Evolutionary conservation across 30 jellyfish, hydroid and myxozoan genomes (phyloP), one percentile per base, ranked within the genome.

Genomic region (Aurelia aurita): DNA sequence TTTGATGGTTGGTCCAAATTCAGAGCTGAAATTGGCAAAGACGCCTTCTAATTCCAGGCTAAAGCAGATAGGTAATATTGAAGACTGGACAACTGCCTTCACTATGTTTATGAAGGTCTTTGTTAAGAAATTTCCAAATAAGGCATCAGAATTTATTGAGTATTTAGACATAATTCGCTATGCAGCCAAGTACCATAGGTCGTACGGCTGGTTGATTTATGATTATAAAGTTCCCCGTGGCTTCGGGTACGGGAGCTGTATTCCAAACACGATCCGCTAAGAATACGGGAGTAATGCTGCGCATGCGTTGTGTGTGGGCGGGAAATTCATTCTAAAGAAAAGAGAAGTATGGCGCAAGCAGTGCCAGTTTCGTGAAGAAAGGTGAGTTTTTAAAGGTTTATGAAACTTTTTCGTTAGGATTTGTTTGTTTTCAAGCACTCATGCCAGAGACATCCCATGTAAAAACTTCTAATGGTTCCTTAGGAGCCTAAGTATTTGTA

Each of bases 221-320:
- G 44, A 32, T 32, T 2, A 5, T 32, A 32, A 2, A 5, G 2
- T 32, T 32, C 66, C 66, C 66, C 26, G 66, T 55, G 66, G 66
- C 66, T 55, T 55, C 28, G 66, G 10, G 66, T 55, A 55, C 66
- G 66, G 66, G 66, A 55, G 66, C 66, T 23, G 66, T 55, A 55
- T 55, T 23, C 66, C 28, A 5, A 55, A 55, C 66, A 23, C 66
- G 26, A 55, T 55, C 66, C 5, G 8, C 66, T 22, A 55, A 55
- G 66, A 55, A 55, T 55, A 55, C 66, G 66, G 66, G 66, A 55
- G 66, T 55, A 13, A 0, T 55, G 5, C 28, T 55, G 66, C 66
- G 66, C 66, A 55, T 55, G 66, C 66, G 66, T 10, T 55, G 26
- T 10, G 26, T 13, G 66, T 55, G 5, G 66, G 66, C 66, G 66